Base-by-base conservation (phyloP, 2,113 vertebrate genomes). In the Mus spicilegus region DNA sequence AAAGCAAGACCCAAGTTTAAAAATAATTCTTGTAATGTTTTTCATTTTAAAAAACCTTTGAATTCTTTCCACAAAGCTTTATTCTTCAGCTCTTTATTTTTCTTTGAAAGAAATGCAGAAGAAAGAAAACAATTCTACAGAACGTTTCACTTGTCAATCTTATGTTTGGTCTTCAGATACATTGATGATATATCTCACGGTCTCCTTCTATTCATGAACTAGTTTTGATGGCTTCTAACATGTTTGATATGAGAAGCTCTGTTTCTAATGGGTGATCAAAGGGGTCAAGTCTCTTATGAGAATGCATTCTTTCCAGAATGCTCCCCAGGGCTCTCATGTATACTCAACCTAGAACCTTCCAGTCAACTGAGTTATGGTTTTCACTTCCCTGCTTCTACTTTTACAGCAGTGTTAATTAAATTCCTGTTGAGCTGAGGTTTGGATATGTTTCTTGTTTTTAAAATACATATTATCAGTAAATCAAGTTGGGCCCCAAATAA, bases 391-490 rank as follows among this genome's bases (percentile, higher is more conserved):
- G 51, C 63, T 87, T 70, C 89, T 93, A 58, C 88, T 91, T 95
- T 96, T 77, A 73, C 1, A 93, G 84, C 70, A 94, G 67, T 78
- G 85, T 73, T 96, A 97, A 97, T 97, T 95, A 91, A 89, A 94
- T 93, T 94, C 87, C 70, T 95, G 87, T 85, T 97, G 94, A 96
- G 91, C n/a, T 97, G 89, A 96, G 80, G 87, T 96, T 97, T 97
- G 91, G 93, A 96, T 69, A 91, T 72, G 81, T 75, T 93, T 51
- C 81, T 39, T 78, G 49, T 49, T 95, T 63, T 91, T 96, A 89
- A 77, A 95, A 96, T 95, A 63, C 20, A 96, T 84, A 91, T 81
- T 95, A 88, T 33, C 26, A 94, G 70, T 86, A 72, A 93, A 90
- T 96, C 94, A 91, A 65, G 30, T 87, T 87, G 49, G n/a, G 42